These are phyloP conservation scores for Volucella bombylans DNA, from an alignment of 2,888 invertebrate species.

Conservation along the genomic window DNA sequence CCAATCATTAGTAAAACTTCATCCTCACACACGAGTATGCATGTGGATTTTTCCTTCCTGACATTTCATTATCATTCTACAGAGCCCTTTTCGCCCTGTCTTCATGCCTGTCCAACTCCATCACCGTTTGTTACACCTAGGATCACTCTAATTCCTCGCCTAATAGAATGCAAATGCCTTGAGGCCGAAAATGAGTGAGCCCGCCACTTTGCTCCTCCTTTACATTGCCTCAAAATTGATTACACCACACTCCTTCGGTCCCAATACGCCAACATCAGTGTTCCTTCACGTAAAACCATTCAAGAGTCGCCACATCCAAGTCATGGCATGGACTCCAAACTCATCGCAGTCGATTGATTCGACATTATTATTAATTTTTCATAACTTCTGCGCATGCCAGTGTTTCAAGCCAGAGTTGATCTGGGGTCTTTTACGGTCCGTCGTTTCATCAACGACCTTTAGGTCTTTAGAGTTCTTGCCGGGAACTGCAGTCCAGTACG, in stretches of 20 bases:
- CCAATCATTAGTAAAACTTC: no score
- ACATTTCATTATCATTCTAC: no score
- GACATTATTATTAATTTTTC: constrained; percentile 74
- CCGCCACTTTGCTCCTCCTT: constrained; percentile 61
- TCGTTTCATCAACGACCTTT: constrained; percentile 37
- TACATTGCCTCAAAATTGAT: constrained; percentile 67
- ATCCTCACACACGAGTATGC: no score
- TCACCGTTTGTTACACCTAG: constrained; percentile 5
- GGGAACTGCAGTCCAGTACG: no score
- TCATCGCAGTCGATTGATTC: constrained; percentile 73
- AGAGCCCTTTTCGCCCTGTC: not conserved
- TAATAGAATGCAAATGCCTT: constrained; percentile 69
- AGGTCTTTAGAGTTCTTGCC: no score
- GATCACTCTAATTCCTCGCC: constrained; percentile 33
- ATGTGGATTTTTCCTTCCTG: no score
- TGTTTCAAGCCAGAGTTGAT: constrained; percentile 46
- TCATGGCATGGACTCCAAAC: constrained; percentile 58
- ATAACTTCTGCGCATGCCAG: constrained; percentile 72
- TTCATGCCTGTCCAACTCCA: constrained; percentile 11
- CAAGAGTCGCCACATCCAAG: constrained; percentile 37
- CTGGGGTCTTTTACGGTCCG: constrained; percentile 36
- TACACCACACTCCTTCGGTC: constrained; percentile 66
- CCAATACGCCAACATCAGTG: constrained; percentile 16
- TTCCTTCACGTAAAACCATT: constrained; percentile 9
- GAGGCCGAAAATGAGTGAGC: constrained; percentile 49